Conservation (phyloP, 2,113 vertebrate genomes). For the Grantiella picta region DNA sequence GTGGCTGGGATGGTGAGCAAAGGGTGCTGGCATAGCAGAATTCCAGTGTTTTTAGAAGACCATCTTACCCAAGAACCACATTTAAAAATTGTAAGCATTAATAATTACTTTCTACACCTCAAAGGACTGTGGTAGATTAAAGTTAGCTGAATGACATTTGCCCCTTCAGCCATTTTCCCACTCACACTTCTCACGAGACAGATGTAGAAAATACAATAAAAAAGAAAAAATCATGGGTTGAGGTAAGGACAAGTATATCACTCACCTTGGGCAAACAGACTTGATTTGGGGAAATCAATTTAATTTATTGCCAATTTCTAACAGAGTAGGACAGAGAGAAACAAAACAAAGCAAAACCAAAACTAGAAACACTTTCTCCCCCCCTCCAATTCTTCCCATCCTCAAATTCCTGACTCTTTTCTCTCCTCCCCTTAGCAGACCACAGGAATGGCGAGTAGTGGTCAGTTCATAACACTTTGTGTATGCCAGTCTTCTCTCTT, state of each 20-base stretch:
- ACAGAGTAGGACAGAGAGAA: background rate
- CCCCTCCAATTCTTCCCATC: background rate
- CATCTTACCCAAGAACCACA: background rate
- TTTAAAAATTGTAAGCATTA: background rate
- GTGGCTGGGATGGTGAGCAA: background rate
- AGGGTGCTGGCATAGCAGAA: background rate
- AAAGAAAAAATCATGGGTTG: background rate
- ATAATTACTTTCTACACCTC: background rate
- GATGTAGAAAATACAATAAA: background rate
- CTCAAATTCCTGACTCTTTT: background rate
- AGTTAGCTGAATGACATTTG: background rate
- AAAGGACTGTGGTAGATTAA: background rate
- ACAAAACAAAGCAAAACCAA: background rate
- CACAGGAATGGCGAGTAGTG: background rate
- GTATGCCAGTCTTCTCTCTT: background rate
- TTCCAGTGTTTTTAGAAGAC: background rate
- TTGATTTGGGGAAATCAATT: background rate
- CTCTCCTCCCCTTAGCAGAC: background rate
- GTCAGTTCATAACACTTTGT: background rate
- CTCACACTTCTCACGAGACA: background rate
- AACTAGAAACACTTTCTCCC: background rate
- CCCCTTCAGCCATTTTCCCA: background rate
- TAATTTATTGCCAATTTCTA: background rate
- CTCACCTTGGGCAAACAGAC: background rate
- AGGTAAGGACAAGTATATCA: background rate